Conservation (phyloP, 2,113 vertebrate genomes). For the Psittacula cyanocephala region DNA sequence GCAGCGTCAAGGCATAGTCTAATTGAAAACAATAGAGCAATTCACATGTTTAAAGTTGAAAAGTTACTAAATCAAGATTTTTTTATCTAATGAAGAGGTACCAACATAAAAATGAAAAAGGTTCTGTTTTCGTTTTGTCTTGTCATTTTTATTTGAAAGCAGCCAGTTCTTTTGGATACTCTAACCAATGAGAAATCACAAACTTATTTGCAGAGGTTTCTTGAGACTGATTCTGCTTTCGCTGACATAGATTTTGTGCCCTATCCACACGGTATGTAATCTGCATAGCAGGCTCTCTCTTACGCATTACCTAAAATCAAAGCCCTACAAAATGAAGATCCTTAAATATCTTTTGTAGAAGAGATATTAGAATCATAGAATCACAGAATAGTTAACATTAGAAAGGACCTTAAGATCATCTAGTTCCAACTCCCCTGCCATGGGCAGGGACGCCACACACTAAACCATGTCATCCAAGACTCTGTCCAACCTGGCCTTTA, state of each 20-base stretch:
- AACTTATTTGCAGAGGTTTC: not conserved
- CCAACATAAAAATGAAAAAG: not conserved
- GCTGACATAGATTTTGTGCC: not conserved
- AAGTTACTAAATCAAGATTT: not conserved
- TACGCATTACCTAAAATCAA: not conserved
- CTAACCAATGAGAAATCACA: not conserved
- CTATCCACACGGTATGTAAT: not conserved
- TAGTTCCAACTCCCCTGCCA: not conserved
- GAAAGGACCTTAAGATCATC: not conserved
- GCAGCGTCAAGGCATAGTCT: not conserved
- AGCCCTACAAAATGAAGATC: not conserved
- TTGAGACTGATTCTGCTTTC: not conserved
- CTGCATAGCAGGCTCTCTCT: not conserved
- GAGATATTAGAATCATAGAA: not conserved
- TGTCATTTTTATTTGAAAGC: not conserved
- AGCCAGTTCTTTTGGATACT: not conserved
- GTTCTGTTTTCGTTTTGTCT: not conserved
- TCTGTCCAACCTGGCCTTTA: not conserved
- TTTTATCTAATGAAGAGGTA: not conserved
- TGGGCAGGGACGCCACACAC: not conserved
- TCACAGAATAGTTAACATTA: not conserved
- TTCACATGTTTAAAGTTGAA: not conserved
- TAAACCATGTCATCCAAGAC: not conserved
- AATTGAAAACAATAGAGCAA: not conserved
- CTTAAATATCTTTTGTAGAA: not conserved